phyloP scores from a whole-genome alignment of 2,888 invertebrate genomes.

The Linyphia triangularis region DNA sequence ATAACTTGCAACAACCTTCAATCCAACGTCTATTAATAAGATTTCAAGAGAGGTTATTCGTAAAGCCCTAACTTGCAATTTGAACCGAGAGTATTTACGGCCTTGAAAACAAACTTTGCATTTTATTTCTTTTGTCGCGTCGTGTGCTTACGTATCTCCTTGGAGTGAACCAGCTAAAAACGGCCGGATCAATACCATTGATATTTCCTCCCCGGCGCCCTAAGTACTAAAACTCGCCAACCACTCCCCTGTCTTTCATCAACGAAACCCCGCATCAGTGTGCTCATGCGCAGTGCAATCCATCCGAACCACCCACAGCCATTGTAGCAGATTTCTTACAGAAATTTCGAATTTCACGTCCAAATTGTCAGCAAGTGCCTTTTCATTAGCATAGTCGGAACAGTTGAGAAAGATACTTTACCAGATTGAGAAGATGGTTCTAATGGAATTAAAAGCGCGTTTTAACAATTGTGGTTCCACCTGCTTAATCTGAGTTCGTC shows the following conservation, averaged over 20 bases:
- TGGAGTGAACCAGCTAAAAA: conserved; percentile 10
- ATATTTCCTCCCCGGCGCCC: conserved; percentile 58
- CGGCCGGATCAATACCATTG: conserved; percentile 64
- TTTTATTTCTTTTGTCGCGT: neutral
- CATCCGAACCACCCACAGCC: conserved; percentile 18
- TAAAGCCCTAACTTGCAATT: no score
- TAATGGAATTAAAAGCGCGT: neutral
- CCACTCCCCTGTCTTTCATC: conserved; percentile 38
- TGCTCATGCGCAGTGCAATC: conserved; percentile 59
- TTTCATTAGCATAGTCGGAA: conserved; percentile 50
- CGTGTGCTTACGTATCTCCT: neutral
- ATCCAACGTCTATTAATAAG: neutral
- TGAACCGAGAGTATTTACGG: no score
- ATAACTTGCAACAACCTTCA: neutral
- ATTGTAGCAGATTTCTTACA: conserved; percentile 17
- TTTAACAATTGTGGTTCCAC: neutral
- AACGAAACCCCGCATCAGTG: conserved; percentile 45
- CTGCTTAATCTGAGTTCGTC: neutral
- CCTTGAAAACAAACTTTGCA: neutral
- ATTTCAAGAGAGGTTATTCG: no score
- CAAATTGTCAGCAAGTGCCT: conserved; percentile 69
- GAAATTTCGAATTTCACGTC: conserved; percentile 44
- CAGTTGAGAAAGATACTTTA: neutral
- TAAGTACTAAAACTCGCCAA: conserved; percentile 48
- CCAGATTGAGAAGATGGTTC: neutral